Evolutionary conservation across 2,113 vertebrate species (phyloP).

Genomic region (Scomber japonicus): DNA sequence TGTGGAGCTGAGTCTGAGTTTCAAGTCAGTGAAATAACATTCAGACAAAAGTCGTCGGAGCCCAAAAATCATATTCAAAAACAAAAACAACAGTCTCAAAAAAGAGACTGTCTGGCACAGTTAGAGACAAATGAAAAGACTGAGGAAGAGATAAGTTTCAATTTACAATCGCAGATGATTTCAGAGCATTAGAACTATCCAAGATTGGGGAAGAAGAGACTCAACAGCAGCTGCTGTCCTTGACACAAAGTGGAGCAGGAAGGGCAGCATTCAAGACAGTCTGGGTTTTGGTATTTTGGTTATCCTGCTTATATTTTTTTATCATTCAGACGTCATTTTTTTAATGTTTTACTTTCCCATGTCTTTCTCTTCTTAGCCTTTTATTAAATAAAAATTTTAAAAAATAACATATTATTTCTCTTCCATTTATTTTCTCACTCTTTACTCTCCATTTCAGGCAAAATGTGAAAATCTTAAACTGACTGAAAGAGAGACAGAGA

Average conservation of each 20-base stretch:
- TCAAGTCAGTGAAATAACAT: not conserved
- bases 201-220: not conserved
- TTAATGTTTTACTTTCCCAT: not conserved
- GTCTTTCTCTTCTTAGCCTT: not conserved
- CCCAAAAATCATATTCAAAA: slow-evolving; percentile 18
- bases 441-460: not conserved
- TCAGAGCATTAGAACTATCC: not conserved
- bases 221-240: not conserved
- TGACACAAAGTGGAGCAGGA: slow-evolving; percentile 1
- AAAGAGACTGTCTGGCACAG: slow-evolving; percentile 16
- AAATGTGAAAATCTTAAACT: not conserved
- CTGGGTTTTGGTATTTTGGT: not conserved
- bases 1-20: not conserved
- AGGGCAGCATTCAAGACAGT: not conserved
- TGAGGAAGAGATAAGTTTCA: slow-evolving; percentile 34
- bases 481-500: not conserved
- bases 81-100: slow-evolving; percentile 19
- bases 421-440: not conserved
- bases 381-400: not conserved
- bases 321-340: not conserved
- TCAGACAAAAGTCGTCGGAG: not conserved
- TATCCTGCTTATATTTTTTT: not conserved
- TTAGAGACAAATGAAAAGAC: not conserved
- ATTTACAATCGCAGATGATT: slow-evolving; percentile 50
- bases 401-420: no score